A percentile compares a stretch with the other conserved stretches of the same genome.
Conservation (phyloP, 2,888 invertebrate species). For the Metopia argyrocephala region DNA sequence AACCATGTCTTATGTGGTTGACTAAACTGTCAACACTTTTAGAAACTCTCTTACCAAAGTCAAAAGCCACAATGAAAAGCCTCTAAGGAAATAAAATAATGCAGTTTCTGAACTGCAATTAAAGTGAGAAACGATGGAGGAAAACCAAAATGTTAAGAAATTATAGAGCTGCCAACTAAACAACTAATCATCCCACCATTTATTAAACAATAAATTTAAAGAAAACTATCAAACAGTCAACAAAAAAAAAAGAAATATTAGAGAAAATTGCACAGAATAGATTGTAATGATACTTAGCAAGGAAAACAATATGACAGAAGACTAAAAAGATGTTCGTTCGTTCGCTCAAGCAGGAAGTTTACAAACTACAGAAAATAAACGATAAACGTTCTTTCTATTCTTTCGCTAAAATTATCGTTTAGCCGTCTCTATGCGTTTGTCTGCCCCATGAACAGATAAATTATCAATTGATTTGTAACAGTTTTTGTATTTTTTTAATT, state of each 20-base stretch:
- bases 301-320: too few relatives aligned
- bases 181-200: background rate
- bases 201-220: background rate
- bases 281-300: too few relatives aligned
- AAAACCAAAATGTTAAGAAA: background rate
- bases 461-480: conserved; percentile 60
- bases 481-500: conserved; percentile 55
- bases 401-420: background rate
- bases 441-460: conserved; percentile 22
- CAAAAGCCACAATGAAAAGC: too few relatives aligned
- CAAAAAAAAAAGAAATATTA: too few relatives aligned
- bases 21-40: conserved; percentile 53
- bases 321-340: too few relatives aligned
- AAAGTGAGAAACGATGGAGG: background rate
- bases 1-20: background rate
- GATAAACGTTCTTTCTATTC: background rate
- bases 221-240: background rate
- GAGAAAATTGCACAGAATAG: too few relatives aligned
- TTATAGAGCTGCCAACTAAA: background rate
- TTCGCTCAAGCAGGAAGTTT: background rate
- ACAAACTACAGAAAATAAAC: background rate
- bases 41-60: conserved; percentile 38
- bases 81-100: background rate
- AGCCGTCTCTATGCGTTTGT: background rate
- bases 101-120: background rate